Evolutionary conservation across 2,888 invertebrate genomes (phyloP), one percentile per base, ranked within the genome.

Genomic region (Aphidius colemani): DNA sequence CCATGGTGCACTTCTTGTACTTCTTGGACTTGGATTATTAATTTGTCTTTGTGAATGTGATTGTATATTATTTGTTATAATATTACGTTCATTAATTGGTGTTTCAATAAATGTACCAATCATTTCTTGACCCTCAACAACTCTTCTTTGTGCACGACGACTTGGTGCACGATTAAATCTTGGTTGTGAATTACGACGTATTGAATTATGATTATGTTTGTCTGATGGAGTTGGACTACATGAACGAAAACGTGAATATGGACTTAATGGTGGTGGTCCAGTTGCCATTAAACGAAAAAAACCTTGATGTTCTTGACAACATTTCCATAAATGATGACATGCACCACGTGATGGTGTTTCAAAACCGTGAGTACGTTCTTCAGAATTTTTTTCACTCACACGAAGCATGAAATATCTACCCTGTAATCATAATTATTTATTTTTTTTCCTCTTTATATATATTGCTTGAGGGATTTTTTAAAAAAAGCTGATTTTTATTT

Each of bases 371-470:
- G 96, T 96, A 79, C 94, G 93, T 72, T 96, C 95, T 76, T 96
- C 96, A 81, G 96, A 96, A 85, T 95, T 96, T 87, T 96, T 97
- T 85, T 97, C 97, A 77, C 93, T 92, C 72, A 97, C 96, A 78
- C 94, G 88, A 65, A 97, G 87, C 94, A 97, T 96, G 85, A 98
- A 97, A 85, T 95, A 96, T 80, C 95, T 91, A 77, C 95, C 95
- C 82, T 82, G 73, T 10, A 70, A 64, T 55, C 9, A 40, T 51
- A 46, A 18, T 45, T 46, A 30, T 53, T 46, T 43, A 59, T 43
- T 40, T 44, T 43, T 53, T 60, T 46, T 30, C 30, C 7, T 51
- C 44, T 44, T 18, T 18, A 18, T 18, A 18, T 30, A 30, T 30
- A 30, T 30, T 30, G 30, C 30, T 30, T 30, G 30, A 3, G n/a